These are phyloP conservation scores for Lordiphosa clarofinis DNA, from an alignment of 1,140 invertebrate genomes.

Conservation along the genomic window DNA sequence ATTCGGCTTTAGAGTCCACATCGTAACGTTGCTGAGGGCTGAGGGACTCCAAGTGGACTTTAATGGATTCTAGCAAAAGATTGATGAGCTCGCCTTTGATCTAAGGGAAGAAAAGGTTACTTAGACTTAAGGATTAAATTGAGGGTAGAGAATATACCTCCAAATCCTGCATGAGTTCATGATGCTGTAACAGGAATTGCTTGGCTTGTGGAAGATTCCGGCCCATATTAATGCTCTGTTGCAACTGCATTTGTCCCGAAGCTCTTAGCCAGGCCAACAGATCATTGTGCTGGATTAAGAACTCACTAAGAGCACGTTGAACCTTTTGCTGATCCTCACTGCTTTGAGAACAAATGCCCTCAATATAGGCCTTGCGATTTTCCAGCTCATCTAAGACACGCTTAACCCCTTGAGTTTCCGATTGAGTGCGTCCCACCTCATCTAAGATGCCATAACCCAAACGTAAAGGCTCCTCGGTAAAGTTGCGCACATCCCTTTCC, in stretches of 20 bases:
- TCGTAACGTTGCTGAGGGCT: constrained; percentile 85
- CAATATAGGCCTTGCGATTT: constrained; percentile 85
- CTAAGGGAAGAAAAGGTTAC: constrained; percentile 80
- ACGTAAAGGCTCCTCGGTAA: constrained; percentile 82
- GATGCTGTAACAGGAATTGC: constrained; percentile 88
- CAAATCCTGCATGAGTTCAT: constrained; percentile 87
- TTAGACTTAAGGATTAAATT: too few relatives aligned
- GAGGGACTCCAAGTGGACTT: constrained; percentile 84
- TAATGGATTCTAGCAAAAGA: constrained; percentile 83
- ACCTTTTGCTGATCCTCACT: constrained; percentile 87
- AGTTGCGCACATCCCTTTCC: constrained; percentile 83
- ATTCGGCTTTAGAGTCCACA: constrained; percentile 83
- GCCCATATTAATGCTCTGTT: constrained; percentile 88
- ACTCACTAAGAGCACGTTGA: constrained; percentile 84
- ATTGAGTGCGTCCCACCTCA: constrained; percentile 83
- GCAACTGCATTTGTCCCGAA: constrained; percentile 87
- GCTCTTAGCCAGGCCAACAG: constrained; percentile 86
- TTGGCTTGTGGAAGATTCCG: constrained; percentile 85
- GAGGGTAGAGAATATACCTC: too few relatives aligned
- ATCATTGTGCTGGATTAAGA: constrained; percentile 86
- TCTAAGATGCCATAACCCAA: constrained; percentile 88
- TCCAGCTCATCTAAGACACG: constrained; percentile 87
- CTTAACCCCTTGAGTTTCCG: constrained; percentile 86
- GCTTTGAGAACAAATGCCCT: constrained; percentile 85
- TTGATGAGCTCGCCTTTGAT: constrained; percentile 86